Conservation (phyloP, 2,113 vertebrate genomes). For the Dasypus novemcinctus region DNA sequence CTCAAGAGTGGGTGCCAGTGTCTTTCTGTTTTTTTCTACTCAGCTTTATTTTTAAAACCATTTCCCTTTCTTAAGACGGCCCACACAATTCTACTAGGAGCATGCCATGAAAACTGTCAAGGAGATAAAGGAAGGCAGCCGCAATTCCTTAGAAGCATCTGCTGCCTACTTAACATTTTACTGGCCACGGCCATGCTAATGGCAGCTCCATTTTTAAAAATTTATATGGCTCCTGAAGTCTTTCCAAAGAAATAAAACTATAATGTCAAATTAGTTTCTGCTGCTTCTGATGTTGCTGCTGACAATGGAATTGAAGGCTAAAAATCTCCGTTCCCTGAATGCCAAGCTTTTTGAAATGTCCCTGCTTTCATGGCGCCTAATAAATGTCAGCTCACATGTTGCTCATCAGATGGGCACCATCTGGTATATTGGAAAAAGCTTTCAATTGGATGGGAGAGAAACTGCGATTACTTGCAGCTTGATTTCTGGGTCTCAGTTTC, state of each 20-base stretch:
- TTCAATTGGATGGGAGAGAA: background rate
- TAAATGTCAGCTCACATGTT: constrained; percentile 69
- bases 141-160: background rate
- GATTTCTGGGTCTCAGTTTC: constrained; percentile 34
- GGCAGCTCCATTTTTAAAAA: constrained; percentile 48
- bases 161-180: background rate
- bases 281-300: background rate
- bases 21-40: constrained; percentile 41
- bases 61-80: constrained; percentile 17
- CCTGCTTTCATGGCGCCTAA: constrained; percentile 60
- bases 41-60: constrained; percentile 55
- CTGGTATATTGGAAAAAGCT: constrained; percentile 60
- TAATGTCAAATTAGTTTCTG: constrained; percentile 64
- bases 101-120: background rate
- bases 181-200: background rate
- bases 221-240: constrained; percentile 34
- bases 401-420: constrained; percentile 69
- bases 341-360: constrained; percentile 57
- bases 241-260: constrained; percentile 52
- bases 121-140: constrained; percentile 26
- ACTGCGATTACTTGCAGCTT: background rate
- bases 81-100: background rate
- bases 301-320: constrained; percentile 23
- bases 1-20: background rate
- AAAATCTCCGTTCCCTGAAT: background rate